A percentile compares a stretch with the other conserved stretches of the same genome.
Evolutionary conservation across 2,113 vertebrate species (phyloP).

Genomic region (Corydoras sp.): DNA sequence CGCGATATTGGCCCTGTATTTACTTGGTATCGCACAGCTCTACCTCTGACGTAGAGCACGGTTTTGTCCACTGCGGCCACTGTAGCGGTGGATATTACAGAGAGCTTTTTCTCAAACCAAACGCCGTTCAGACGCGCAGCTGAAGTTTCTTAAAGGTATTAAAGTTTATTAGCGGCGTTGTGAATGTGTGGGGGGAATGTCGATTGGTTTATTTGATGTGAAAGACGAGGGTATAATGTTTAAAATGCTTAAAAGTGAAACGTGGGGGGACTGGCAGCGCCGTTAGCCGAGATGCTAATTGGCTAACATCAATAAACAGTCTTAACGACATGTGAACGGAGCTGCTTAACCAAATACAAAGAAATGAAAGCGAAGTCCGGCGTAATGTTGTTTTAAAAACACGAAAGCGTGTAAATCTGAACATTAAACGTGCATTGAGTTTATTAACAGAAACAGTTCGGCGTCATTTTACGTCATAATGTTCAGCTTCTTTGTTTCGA

Average conservation of each 20-base stretch:
- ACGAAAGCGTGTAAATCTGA: neutral
- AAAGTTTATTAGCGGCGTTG: neutral
- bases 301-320: conserved; percentile 15
- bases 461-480: too few species aligned
- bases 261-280: neutral
- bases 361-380: too few species aligned
- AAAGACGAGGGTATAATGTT: neutral
- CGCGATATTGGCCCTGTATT: too few species aligned
- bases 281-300: neutral
- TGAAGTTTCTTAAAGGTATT: neutral
- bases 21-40: too few species aligned
- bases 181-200: neutral
- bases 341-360: too few species aligned
- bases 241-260: neutral
- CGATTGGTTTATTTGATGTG: neutral
- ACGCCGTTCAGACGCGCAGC: too few species aligned
- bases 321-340: neutral
- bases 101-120: too few species aligned
- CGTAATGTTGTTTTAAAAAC: neutral
- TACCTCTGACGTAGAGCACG: neutral
- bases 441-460: neutral
- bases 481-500: too few species aligned
- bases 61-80: neutral
- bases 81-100: neutral
- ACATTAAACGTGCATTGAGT: neutral